phyloP scores from a whole-genome alignment of 1,140 invertebrate species.

The Heterodera schachtii region DNA sequence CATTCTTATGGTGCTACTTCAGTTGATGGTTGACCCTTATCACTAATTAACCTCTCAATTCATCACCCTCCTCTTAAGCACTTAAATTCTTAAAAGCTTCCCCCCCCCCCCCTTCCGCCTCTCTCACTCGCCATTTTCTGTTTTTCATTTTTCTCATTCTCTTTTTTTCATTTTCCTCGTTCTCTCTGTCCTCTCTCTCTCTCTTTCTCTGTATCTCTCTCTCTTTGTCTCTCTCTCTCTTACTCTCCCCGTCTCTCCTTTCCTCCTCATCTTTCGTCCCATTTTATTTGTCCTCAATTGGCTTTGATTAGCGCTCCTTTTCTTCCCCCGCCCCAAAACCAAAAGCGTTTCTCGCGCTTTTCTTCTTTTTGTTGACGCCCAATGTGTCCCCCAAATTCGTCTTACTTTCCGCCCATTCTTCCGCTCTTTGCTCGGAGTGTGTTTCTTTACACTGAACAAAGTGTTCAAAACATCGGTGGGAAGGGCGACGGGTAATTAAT shows the following conservation, averaged over 20 bases:
- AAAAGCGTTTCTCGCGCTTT: neutral
- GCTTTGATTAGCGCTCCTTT: neutral
- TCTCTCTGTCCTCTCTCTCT: neutral
- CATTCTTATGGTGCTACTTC: too few relatives aligned
- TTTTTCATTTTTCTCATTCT: too few relatives aligned
- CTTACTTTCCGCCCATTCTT: neutral
- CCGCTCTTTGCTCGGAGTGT: neutral
- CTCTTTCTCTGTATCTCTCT: neutral
- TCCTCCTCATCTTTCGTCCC: too few relatives aligned
- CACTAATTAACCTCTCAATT: too few relatives aligned
- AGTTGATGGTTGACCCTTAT: too few relatives aligned
- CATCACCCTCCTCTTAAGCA: too few relatives aligned
- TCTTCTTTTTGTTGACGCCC: neutral
- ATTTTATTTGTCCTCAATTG: neutral
- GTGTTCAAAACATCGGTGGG: neutral
- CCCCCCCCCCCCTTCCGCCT: too few relatives aligned
- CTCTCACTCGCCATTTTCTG: too few relatives aligned
- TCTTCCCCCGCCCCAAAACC: neutral
- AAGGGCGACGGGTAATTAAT: neutral
- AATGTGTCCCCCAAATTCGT: neutral
- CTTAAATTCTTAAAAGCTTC: too few relatives aligned
- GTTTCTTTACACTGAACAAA: neutral
- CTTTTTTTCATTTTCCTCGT: too few relatives aligned
- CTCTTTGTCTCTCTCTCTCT: neutral
- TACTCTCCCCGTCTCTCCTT: neutral